Conservation (phyloP, 2,797 vertebrate genomes). For the Tragopan temminckii region DNA sequence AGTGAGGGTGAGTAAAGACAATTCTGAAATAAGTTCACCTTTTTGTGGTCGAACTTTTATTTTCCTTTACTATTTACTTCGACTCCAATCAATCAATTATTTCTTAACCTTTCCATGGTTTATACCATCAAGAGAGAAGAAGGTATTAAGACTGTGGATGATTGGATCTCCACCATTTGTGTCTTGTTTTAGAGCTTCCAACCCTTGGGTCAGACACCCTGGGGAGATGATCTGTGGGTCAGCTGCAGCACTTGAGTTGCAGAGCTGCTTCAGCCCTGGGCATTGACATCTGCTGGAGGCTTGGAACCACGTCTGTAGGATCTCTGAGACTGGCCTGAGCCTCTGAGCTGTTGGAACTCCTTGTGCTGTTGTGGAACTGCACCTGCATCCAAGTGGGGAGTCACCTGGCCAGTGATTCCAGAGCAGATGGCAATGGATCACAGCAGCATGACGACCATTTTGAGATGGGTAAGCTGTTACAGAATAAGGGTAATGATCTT, state of each 20-base stretch:
- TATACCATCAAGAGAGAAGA: neutral
- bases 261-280: neutral
- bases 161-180: neutral
- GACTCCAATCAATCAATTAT: neutral
- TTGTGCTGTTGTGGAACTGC: conserved; percentile 26
- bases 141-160: neutral
- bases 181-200: neutral
- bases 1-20: neutral
- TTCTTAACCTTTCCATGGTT: conserved; percentile 20
- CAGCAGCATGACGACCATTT: neutral
- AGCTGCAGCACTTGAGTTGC: fast-evolving
- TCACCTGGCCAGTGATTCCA: neutral
- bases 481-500: neutral
- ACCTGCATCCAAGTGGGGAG: conserved; percentile 18
- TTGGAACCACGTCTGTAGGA: neutral
- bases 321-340: neutral
- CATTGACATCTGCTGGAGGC: neutral
- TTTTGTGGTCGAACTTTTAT: neutral
- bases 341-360: conserved; percentile 31
- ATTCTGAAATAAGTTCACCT: neutral
- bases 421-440: neutral
- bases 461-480: neutral
- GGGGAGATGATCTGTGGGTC: neutral
- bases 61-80: neutral
- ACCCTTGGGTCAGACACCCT: neutral